Evolutionary conservation across 2,888 invertebrate species (phyloP), one percentile per base, ranked within the genome.

Genomic region (Ectemnius continuus): DNA sequence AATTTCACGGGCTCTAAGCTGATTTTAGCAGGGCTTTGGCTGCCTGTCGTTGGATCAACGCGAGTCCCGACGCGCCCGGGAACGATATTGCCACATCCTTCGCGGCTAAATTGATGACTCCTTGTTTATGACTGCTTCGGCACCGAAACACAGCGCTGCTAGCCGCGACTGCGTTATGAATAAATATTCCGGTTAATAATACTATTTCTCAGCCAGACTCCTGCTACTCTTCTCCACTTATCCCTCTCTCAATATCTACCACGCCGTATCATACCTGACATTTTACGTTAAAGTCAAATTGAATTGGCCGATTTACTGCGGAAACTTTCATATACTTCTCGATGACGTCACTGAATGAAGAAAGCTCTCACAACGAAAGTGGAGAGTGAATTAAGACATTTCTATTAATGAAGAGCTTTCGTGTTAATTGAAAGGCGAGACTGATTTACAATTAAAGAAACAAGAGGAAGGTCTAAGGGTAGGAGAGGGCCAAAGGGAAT

Each of bases 1-100:
- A 90, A 91, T 91, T 91, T 90, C 90, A 90, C 90, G 90, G 88
- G 36, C 88, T 88, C 87, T 89, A 89, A 91, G 87, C 87, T 88
- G 88, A 88, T 88, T 90, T 89, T 87, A 88, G 88, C 87, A 87
- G 85, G 85, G 84, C 81, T 79, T 82, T 80, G 76, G 82, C 83
- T 82, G 82, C 82, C 86, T 85, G 85, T 85, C 85, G 82, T 80
- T 80, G 82, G 76, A 82, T 84, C 83, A 82, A 83, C 81, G 79
- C 77, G 73, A 81, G 36, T 6, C 36, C 36, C 36, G 8, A 36
- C 36, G 81, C 83, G 76, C 83, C 81, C 80, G 78, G 85, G 82
- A 81, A 86, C 87, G 84, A 89, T 88, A 90, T 90, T 88, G 87
- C 87, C 36, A 86, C 88, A 88, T 90, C 86, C 85, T 87, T 88